Conservation (phyloP, 2,113 vertebrate species). For the Chinchilla lanigera region DNA sequence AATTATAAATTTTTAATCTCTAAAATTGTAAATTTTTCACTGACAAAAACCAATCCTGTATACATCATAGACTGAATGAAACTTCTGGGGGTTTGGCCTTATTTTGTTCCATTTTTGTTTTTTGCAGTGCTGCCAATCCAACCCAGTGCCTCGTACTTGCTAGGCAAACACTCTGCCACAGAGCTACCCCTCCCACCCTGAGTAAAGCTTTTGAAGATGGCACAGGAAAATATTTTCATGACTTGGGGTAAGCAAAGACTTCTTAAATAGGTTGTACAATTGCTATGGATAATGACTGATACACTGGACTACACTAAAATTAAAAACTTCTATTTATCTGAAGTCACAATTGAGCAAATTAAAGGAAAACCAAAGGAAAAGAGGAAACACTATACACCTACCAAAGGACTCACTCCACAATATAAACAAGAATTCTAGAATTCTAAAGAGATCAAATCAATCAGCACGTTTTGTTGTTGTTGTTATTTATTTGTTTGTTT, state of each 20-base stretch:
- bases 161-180: background rate
- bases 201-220: background rate
- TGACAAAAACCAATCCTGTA: background rate
- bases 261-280: background rate
- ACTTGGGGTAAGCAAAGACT: background rate
- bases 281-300: background rate
- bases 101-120: background rate
- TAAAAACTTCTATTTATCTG: background rate
- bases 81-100: background rate
- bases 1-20: slow-evolving; percentile 19
- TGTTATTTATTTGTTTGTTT: too few relatives aligned
- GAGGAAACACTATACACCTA: background rate
- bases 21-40: slow-evolving; percentile 24
- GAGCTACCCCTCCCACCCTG: background rate
- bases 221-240: background rate
- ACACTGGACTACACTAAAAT: background rate
- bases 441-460: slow-evolving; percentile 18
- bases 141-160: background rate
- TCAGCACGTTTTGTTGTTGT: background rate
- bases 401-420: background rate
- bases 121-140: background rate
- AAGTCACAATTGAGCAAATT: background rate
- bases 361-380: background rate
- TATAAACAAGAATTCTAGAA: background rate
- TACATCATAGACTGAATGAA: background rate